Evolutionary conservation across 2,888 invertebrate species (phyloP), one percentile per base, ranked within the genome.

Genomic region (Eulithis testata): DNA sequence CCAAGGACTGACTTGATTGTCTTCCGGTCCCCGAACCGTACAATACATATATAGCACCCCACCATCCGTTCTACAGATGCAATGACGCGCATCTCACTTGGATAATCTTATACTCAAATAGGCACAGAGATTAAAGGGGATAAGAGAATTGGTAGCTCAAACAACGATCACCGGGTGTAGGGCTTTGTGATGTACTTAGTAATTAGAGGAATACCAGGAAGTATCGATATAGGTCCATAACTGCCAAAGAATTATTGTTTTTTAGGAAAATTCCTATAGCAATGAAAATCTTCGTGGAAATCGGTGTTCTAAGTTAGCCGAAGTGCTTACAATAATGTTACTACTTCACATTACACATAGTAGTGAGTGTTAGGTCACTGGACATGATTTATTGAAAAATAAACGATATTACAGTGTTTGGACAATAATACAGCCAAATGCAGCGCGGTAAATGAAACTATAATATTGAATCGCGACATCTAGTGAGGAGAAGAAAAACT

Each of bases 1-100:
- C 47, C 53, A 27, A 54, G 62, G 37, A 4, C 61, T 51, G 3
- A 36, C 7, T 49, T 21, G 37, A 27, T 49, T 69, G 27, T 11
- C 43, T 51, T 37, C 12, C 52, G 59, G 36, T 44, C 51, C 27
- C 51, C 60, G 8, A 57, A 53, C 21, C 63, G 31, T 7, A 11
- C 8, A 36, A 65, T 79, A 70, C 57, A 7, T 80, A 81, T 80
- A 81, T 56, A 57, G 7, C 53, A 53, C 37, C 9, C 53, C 37
- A 51, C 31, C 5, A 7, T 11, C 51, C 2, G 9, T 21, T n/a
- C 11, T 27, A 43, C 37, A 51, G 62, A 62, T 60, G 14, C 43
- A 63, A 11, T 71, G 73, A 73, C 74, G 74, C 65, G 68, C 58
- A 70, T 73, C 72, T 55, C 73, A 66, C 67, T 36, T 40, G 27